phyloP scores from a whole-genome alignment of 1,140 invertebrate species.

The Drosophila tsacasi region DNA sequence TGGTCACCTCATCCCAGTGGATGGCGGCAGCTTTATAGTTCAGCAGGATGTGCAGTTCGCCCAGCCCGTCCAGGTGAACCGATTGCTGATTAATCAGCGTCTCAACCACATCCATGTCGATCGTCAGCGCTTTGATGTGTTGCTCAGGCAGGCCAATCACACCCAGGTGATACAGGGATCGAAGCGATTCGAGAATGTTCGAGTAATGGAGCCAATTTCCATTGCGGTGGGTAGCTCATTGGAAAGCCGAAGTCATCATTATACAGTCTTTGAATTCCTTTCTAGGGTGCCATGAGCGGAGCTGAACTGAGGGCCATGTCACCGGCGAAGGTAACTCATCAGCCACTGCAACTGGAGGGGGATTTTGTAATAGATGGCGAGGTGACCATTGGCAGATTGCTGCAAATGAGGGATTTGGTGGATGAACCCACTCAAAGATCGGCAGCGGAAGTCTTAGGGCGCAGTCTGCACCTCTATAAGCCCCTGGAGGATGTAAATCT shows the following conservation, averaged over 20 bases:
- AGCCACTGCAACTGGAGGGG: slow-evolving; percentile 72
- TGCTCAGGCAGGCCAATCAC: slow-evolving; percentile 74
- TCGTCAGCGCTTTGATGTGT: slow-evolving; percentile 83
- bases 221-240: slow-evolving; percentile 60
- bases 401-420: slow-evolving; percentile 75
- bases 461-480: slow-evolving; percentile 51
- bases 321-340: slow-evolving; percentile 79
- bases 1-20: slow-evolving; percentile 59
- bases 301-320: slow-evolving; percentile 81
- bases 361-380: slow-evolving; percentile 84
- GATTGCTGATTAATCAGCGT: slow-evolving; percentile 76
- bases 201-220: slow-evolving; percentile 82
- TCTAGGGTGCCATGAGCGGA: slow-evolving; percentile 75
- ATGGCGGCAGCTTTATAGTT: slow-evolving; percentile 74
- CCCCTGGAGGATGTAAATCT: slow-evolving; percentile 74
- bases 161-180: slow-evolving; percentile 82
- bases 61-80: slow-evolving; percentile 74
- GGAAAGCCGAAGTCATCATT: too few relatives aligned
- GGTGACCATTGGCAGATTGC: slow-evolving; percentile 71
- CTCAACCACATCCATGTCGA: slow-evolving; percentile 85
- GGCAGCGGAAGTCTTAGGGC: slow-evolving; percentile 47
- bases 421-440: slow-evolving; percentile 33
- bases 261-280: background rate
- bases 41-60: slow-evolving; percentile 85
- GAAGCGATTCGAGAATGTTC: slow-evolving; percentile 84